A percentile compares a stretch with the other conserved stretches of the same genome.
phyloP scores from a whole-genome alignment of 2,113 vertebrate species.

The Scytalopus superciliaris region DNA sequence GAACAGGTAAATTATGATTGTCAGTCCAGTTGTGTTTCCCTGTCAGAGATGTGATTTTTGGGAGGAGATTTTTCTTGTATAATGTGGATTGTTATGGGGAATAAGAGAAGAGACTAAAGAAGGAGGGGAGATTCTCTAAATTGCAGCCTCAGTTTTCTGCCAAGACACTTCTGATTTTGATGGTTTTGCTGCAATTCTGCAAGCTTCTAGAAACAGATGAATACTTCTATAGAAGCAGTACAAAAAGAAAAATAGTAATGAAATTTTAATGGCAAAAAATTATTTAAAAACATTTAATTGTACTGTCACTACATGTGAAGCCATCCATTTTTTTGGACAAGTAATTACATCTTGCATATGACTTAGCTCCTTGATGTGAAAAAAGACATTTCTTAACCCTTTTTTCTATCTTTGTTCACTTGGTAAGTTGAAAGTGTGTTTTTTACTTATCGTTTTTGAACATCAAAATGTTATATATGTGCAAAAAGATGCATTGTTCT shows the following conservation, averaged over 20 bases:
- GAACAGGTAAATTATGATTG: conserved; percentile 12
- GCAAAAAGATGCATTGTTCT: not conserved
- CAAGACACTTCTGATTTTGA: not conserved
- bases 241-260: not conserved
- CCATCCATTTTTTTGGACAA: not conserved
- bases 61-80: not conserved
- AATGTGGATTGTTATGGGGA: not conserved
- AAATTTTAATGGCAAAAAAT: not conserved
- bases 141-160: not conserved
- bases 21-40: not conserved
- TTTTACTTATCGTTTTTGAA: not conserved
- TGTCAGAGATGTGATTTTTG: not conserved
- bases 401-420: not conserved
- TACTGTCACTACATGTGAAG: not conserved
- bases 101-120: not conserved
- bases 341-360: not conserved
- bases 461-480: not conserved
- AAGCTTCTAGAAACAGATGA: not conserved
- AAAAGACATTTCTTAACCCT: not conserved
- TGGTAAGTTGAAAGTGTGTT: not conserved
- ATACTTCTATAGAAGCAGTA: not conserved
- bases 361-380: not conserved
- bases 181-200: not conserved
- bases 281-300: not conserved
- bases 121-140: not conserved